These are phyloP conservation scores for Hyposmocoma kahamanoa DNA, from an alignment of 1,140 invertebrate genomes.

Conservation along the genomic window DNA sequence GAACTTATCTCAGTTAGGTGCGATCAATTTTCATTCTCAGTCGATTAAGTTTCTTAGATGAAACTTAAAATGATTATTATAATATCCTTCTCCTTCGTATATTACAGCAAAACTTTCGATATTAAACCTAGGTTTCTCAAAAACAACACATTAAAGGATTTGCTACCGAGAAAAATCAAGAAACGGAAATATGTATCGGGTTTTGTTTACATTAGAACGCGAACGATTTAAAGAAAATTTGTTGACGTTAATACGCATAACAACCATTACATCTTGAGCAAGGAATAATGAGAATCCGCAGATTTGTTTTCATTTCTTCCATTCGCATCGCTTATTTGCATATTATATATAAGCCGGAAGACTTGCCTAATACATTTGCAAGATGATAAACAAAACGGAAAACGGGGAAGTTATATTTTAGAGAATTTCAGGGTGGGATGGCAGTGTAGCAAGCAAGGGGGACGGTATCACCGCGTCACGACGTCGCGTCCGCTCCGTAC, in stretches of 20 bases:
- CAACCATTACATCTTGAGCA: conserved; percentile 8
- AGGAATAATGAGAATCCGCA: conserved; percentile 32
- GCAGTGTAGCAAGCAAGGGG: conserved; percentile 25
- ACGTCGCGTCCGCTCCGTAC: conserved; percentile 25
- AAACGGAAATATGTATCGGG: too few species aligned
- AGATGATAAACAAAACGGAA: conserved; percentile 55
- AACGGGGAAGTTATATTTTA: conserved; percentile 52
- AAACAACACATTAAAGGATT: too few species aligned
- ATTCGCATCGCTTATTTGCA: conserved; percentile 52
- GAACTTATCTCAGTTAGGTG: conserved; percentile 65
- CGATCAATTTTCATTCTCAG: conserved; percentile 68
- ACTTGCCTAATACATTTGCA: conserved; percentile 49
- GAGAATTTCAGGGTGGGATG: conserved; percentile 29
- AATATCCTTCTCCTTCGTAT: too few species aligned
- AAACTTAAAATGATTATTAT: neutral
- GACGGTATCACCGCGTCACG: conserved; percentile 24
- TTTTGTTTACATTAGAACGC: too few species aligned
- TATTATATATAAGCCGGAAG: conserved; percentile 45
- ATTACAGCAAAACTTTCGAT: neutral
- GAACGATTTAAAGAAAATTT: too few species aligned
- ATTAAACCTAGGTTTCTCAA: too few species aligned
- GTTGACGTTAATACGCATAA: too few species aligned
- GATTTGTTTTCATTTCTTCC: conserved; percentile 61
- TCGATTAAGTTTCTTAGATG: conserved; percentile 30
- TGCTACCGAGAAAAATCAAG: too few species aligned